Conservation (phyloP, 2,888 invertebrate species). For the Oscheius sp. region DNA sequence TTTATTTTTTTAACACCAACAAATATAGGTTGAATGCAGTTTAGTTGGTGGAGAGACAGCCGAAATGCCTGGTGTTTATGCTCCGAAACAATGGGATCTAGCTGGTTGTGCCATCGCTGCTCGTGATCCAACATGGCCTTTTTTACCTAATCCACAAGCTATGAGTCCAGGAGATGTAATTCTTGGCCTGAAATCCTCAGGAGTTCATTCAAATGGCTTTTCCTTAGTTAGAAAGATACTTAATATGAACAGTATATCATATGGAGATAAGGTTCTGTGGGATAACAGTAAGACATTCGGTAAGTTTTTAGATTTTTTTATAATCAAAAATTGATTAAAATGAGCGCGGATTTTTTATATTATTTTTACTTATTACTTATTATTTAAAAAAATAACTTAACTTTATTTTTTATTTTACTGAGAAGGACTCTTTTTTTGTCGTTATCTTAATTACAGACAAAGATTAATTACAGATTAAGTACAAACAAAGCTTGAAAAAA, state of each 20-base stretch:
- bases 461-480: too few species aligned
- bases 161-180: conserved; percentile 83
- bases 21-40: conserved; percentile 13
- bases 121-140: conserved; percentile 80
- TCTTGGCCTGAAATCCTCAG: conserved; percentile 86
- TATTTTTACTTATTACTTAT: too few species aligned
- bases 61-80: conserved; percentile 95
- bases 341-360: too few species aligned
- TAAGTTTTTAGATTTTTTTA: not conserved
- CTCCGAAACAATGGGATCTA: conserved; percentile 86
- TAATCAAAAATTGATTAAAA: conserved; percentile 24
- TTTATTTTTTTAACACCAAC: not conserved
- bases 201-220: conserved; percentile 93
- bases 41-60: conserved; percentile 86
- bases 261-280: conserved; percentile 41
- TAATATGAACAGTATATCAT: conserved; percentile 38
- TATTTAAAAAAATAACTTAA: too few species aligned
- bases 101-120: conserved; percentile 95
- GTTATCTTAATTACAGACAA: too few species aligned
- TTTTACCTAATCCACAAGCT: conserved; percentile 49
- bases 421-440: too few species aligned
- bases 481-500: too few species aligned
- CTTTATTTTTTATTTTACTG: too few species aligned
- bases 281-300: conserved; percentile 37
- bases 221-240: conserved; percentile 73